Evolutionary conservation across 1,140 invertebrate species (phyloP).

Genomic region (Procambarus clarkii): DNA sequence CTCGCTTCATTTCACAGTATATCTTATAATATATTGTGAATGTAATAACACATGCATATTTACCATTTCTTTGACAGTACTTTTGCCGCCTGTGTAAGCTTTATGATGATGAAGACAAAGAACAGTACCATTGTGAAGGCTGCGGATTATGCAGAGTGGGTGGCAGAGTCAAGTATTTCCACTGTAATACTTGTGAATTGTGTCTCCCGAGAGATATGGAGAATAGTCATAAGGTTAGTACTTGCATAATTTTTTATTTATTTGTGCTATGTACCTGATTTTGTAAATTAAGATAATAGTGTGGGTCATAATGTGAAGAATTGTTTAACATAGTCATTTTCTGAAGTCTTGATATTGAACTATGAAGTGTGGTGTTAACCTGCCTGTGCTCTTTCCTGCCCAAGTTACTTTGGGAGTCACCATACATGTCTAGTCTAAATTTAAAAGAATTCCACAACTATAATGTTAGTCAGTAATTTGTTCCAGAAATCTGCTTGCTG

Average conservation of each 20-base stretch:
- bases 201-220: conserved; percentile 87
- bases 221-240: conserved; percentile 86
- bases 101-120: conserved; percentile 92
- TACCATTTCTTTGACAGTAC: conserved; percentile 80
- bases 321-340: background rate
- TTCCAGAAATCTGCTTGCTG: too few relatives aligned
- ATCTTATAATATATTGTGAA: too few relatives aligned
- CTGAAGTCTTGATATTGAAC: too few relatives aligned
- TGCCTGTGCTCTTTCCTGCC: too few relatives aligned
- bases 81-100: conserved; percentile 90
- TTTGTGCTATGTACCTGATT: background rate
- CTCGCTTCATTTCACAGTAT: too few relatives aligned
- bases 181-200: conserved; percentile 91
- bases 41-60: too few relatives aligned
- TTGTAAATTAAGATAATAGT: too few relatives aligned
- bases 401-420: too few relatives aligned
- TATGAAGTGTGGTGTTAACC: too few relatives aligned
- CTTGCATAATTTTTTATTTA: background rate
- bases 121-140: conserved; percentile 91
- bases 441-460: too few relatives aligned
- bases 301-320: background rate
- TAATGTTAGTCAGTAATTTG: too few relatives aligned
- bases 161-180: conserved; percentile 89
- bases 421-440: too few relatives aligned
- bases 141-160: conserved; percentile 93